A percentile compares a stretch with the other conserved stretches of the same genome.
Evolutionary conservation across 2,888 invertebrate species (phyloP).

Genomic region (Dyspetes luteomarginatus): DNA sequence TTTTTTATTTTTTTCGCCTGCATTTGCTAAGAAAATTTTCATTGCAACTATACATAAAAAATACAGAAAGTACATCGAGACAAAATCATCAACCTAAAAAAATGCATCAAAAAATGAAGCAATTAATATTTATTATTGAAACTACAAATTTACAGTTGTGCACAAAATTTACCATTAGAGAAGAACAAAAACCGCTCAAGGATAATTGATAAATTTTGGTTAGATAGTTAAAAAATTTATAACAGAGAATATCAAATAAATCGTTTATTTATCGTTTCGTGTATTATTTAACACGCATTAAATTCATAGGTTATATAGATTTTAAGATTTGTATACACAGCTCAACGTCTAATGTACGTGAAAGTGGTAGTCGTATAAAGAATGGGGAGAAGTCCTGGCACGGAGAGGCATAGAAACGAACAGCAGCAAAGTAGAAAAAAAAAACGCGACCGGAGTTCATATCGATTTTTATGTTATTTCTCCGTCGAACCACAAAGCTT

Average conservation of each 20-base stretch:
- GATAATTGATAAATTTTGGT: too few species aligned
- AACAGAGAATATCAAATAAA: background rate
- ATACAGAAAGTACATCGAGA: too few species aligned
- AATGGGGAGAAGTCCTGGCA: background rate
- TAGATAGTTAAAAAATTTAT: conserved; percentile 72
- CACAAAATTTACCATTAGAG: too few species aligned
- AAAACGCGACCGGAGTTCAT: background rate
- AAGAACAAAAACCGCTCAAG: too few species aligned
- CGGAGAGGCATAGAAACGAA: background rate
- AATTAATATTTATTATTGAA: too few species aligned
- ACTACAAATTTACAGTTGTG: too few species aligned
- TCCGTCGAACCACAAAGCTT: background rate
- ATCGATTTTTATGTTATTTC: conserved; percentile 9
- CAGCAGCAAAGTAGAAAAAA: background rate
- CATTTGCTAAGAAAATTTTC: conserved; percentile 9
- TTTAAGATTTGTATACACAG: background rate
- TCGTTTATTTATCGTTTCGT: background rate
- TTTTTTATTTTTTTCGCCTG: conserved; percentile 23
- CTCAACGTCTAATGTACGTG: background rate
- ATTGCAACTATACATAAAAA: too few species aligned
- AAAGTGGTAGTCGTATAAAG: background rate
- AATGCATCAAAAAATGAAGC: too few species aligned
- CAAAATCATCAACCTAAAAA: too few species aligned
- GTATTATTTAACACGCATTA: background rate
- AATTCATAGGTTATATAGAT: background rate